Conservation (phyloP, 92 coral and sea anemone species). For the Heteractis magnifica region DNA sequence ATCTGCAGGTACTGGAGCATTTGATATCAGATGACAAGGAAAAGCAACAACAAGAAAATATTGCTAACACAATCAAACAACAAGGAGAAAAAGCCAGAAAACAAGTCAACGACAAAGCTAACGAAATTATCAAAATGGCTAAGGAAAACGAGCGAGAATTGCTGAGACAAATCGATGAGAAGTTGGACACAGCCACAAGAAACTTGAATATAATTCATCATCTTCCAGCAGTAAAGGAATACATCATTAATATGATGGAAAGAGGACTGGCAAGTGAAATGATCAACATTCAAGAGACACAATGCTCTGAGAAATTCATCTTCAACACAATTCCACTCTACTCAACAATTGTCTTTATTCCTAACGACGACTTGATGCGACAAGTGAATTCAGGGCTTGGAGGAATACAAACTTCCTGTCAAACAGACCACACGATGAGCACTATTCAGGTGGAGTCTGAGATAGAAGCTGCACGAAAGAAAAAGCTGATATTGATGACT, state of each 20-base stretch:
- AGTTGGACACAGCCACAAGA: constrained; percentile 1
- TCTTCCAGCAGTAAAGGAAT: constrained; percentile 13
- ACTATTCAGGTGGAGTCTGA: constrained; percentile 10
- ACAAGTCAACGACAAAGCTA: constrained; percentile 10
- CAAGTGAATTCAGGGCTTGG: constrained; percentile 18
- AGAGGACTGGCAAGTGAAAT: constrained; percentile 29
- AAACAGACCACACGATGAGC: constrained; percentile 5
- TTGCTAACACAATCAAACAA: constrained; percentile 12
- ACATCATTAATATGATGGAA: constrained; percentile 9
- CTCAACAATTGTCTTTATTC: neutral
- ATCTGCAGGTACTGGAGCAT: neutral
- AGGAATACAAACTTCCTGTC: neutral
- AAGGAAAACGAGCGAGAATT: constrained; percentile 18
- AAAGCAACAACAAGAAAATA: constrained; percentile 18
- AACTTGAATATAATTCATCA: constrained; percentile 16
- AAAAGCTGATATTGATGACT: neutral
- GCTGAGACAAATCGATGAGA: constrained; percentile 7
- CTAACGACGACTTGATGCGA: constrained; percentile 11
- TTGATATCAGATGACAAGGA: neutral
- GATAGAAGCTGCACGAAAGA: constrained; percentile 6
- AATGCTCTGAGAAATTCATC: constrained; percentile 9
- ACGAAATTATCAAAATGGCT: neutral
- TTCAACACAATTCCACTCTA: neutral
- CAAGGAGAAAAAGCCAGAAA: constrained; percentile 20
- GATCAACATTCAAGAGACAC: constrained; percentile 13